Base-by-base conservation (phyloP, 2,113 vertebrate species). In the Onychostruthus taczanowskii region DNA sequence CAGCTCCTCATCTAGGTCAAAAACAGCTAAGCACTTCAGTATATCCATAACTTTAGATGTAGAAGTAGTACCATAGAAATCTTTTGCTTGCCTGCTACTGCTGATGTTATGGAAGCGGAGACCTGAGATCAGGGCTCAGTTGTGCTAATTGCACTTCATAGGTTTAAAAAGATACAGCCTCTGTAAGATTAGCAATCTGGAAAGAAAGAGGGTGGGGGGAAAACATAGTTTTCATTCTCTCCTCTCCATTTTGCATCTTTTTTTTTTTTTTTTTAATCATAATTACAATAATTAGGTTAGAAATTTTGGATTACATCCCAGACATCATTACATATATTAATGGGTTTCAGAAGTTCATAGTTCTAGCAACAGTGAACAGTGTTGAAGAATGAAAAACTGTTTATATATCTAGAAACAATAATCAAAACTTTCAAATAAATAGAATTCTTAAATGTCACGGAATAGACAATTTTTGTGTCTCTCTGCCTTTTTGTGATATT, bases 231-330 rank as follows among this genome's bases (percentile, higher is more conserved):
- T 30, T 66, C 82, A 55, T 84, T 80, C 21, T 85, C 6, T 53
- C 7, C 5, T 81, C 6, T 64, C 16, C 22, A 5, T 70, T 14
- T 62, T 64, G 14, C 3, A 39, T 73, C 1, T 12, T 41, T 41
- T 39, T 9, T 24, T 15, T 68, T 33, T 23, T 33, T 10, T 28
- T 19, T 44, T 31, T 37, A 2, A 66, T 74, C 27, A 75, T 80
- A 85, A 85, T 95, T 93, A 55, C 44, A 93, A n/a, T 83, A 91
- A 95, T 87, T 75, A 80, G 3, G n/a, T 93, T 66, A 91, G 53
- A 91, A 79, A 68, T 76, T 85, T 87, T 90, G 70, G 66, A 89
- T 87, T 79, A 19, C 39, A 66, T 84, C 91, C 89, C 84, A 93
- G 84, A 80, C 79, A 88, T 39, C 26, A 76, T 91, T 87, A 62